Percentiles rank a stretch among this genome's conserved stretches.
Conservation (phyloP, 1,140 invertebrate species). For the Drosophila watanabei region DNA sequence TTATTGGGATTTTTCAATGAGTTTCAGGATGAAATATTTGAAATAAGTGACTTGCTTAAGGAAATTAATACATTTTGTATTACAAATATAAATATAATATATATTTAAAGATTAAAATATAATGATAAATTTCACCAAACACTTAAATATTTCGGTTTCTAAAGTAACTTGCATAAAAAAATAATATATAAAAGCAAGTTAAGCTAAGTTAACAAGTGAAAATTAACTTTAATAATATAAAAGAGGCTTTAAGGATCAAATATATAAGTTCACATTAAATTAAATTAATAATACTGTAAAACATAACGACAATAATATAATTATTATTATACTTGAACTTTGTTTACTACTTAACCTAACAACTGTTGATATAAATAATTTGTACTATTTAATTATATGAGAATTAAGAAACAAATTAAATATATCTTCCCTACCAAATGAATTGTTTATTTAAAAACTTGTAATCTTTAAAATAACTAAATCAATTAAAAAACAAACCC, state of each 20-base stretch:
- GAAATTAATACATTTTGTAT: neutral
- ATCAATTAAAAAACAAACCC: neutral
- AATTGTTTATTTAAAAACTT: neutral
- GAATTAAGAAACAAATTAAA: too few species aligned
- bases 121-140: too few species aligned
- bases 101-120: too few species aligned
- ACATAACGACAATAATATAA: too few species aligned
- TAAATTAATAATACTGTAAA: too few species aligned
- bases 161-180: too few species aligned
- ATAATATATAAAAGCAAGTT: neutral
- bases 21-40: neutral
- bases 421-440: too few species aligned
- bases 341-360: neutral
- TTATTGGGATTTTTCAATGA: neutral
- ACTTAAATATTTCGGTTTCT: too few species aligned
- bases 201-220: neutral
- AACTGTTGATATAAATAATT: accelerated
- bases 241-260: neutral
- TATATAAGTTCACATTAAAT: too few species aligned
- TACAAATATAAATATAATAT: too few species aligned
- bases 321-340: neutral
- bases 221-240: neutral
- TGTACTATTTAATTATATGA: too few species aligned
- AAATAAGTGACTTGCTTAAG: neutral
- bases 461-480: neutral